Percentiles rank a stretch among this genome's conserved stretches.
Conservation (phyloP, 1,140 invertebrate genomes). For the Orius laevigatus region DNA sequence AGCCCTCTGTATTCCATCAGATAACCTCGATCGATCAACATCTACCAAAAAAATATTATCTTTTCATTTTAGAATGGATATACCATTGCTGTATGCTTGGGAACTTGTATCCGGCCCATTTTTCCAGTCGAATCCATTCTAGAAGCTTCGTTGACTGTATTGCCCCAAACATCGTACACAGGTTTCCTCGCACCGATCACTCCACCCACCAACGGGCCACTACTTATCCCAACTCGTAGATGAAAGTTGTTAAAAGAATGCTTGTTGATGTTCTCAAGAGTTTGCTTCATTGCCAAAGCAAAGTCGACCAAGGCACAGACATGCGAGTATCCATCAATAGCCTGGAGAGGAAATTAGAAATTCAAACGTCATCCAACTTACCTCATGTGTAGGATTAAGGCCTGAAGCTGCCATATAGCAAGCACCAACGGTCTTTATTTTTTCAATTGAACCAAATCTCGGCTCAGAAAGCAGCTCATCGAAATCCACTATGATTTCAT, state of each 20-base stretch:
- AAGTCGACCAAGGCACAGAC: conserved; percentile 82
- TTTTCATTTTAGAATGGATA: not conserved
- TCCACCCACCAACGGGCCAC: conserved; percentile 86
- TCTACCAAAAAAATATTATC: conserved; percentile 27
- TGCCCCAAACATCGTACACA: conserved; percentile 97
- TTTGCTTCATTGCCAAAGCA: conserved; percentile 76
- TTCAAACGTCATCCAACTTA: conserved; percentile 4
- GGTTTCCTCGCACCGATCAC: conserved; percentile 95
- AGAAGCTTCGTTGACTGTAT: conserved; percentile 90
- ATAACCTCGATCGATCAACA: conserved; percentile 52
- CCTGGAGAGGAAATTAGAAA: conserved; percentile 24
- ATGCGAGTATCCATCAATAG: conserved; percentile 48
- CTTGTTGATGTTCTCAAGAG: conserved; percentile 81
- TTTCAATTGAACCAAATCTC: conserved; percentile 83
- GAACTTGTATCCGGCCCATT: conserved; percentile 75
- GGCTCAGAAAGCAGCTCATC: conserved; percentile 81
- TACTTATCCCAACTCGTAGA: conserved; percentile 80
- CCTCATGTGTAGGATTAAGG: conserved; percentile 34
- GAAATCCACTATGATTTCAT: conserved; percentile 96
- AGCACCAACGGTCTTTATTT: conserved; percentile 93
- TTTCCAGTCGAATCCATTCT: conserved; percentile 82
- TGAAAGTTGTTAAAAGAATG: conserved; percentile 97
- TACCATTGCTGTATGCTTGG: conserved; percentile 65
- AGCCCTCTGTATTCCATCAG: conserved; percentile 57
- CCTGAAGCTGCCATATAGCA: conserved; percentile 99